These are phyloP conservation scores for Eupithecia centaureata DNA, from an alignment of 2,888 invertebrate species.

Conservation along the genomic window DNA sequence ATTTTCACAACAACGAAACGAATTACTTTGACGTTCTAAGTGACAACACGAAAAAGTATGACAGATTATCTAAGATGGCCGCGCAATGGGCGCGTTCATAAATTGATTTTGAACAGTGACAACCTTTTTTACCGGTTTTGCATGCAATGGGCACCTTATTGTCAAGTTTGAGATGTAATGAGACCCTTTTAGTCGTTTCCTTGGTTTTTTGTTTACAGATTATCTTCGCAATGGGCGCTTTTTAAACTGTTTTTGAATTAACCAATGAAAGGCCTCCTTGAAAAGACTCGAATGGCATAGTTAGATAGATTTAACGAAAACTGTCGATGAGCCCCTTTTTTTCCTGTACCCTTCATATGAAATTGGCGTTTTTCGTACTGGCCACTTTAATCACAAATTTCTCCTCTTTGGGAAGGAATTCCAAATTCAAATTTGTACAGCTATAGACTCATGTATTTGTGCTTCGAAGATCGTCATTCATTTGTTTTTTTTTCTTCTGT, in stretches of 20 bases:
- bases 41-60: not conserved
- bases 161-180: constrained; percentile 13
- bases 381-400: too few relatives aligned
- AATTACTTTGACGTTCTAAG: not conserved
- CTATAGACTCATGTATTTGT: too few relatives aligned
- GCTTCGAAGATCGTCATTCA: too few relatives aligned
- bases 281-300: too few relatives aligned
- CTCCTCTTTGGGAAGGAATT: too few relatives aligned
- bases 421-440: too few relatives aligned
- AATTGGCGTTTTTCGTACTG: too few relatives aligned
- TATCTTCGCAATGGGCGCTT: not conserved
- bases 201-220: not conserved
- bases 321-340: too few relatives aligned
- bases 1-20: too few relatives aligned
- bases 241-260: not conserved
- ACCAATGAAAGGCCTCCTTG: not conserved
- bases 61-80: not conserved
- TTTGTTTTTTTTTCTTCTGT: too few relatives aligned
- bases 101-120: not conserved
- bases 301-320: too few relatives aligned
- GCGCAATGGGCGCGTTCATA: not conserved
- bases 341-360: too few relatives aligned
- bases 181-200: constrained; percentile 1
- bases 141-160: constrained; percentile 5
- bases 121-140: constrained; percentile 3